Base-by-base conservation (phyloP, 2,113 vertebrate species). In the Ammodytes dubius region DNA sequence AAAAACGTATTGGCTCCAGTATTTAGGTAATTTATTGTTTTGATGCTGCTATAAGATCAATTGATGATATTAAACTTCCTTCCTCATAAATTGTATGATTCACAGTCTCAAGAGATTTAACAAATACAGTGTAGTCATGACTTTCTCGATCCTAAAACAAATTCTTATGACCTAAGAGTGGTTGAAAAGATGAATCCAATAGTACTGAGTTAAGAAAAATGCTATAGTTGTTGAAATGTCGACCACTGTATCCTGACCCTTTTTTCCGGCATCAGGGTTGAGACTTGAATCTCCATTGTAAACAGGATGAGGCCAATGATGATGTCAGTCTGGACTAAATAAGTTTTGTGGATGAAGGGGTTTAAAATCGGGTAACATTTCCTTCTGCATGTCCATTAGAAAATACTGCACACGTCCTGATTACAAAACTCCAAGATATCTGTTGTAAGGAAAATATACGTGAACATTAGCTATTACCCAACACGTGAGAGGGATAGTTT, bases 341-440 rank as follows among this genome's bases (percentile, higher is more conserved):
- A 46, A 46, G 35, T 19, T 27, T 15, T 42, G 6, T 54, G 47
- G 42, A 56, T 52, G 42, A 59, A 57, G 43, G 10, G 12, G 73
- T 40, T 40, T 74, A 47, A 5, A 14, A 53, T 8, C 5, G 12
- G 10, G 7, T 58, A n/a, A 61, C 27, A 8, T 40, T 67, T 52
- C 60, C 52, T 52, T 69, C 46, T 63, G 47, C 53, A 5, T 74
- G 37, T 75, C 81, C 43, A 45, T 94, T 84, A 95, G 60, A 94
- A 95, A 74, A 91, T 92, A 67, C 92, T 95, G 89, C 95, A 96
- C 50, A 95, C 88, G 42, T 96, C 95, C 73, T 94, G 94, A 77
- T 86, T 85, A 81, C 95, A 96, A 85, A 96, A 95, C 76, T 93
- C 89, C 85, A 96, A 76, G 75, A 95, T 94, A 76, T 91, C 95